Conservation (phyloP, 1,140 invertebrate genomes). For the Bradysia coprophila region DNA sequence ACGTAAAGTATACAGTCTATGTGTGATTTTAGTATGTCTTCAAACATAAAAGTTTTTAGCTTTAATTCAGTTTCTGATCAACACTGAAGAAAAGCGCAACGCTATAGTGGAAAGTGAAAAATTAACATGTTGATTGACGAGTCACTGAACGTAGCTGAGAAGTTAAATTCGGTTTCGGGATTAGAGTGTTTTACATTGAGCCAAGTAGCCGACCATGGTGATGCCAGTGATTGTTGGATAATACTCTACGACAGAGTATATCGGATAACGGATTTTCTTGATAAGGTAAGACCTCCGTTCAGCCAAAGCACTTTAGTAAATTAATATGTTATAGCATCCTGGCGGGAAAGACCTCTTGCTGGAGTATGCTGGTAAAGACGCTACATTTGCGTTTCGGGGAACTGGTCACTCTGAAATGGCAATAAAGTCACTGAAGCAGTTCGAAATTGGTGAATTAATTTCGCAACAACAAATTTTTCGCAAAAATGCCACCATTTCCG, state of each 20-base stretch:
- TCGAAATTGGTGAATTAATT: conserved; percentile 53
- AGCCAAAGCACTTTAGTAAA: background rate
- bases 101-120: no score
- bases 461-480: conserved; percentile 48
- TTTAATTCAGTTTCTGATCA: no score
- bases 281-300: conserved; percentile 35
- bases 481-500: background rate
- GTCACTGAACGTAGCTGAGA: no score
- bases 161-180: no score
- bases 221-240: conserved; percentile 43
- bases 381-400: conserved; percentile 63
- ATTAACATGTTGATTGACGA: no score
- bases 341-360: conserved; percentile 68
- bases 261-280: conserved; percentile 50
- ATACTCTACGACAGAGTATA: conserved; percentile 58
- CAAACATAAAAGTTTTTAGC: no score
- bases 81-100: no score
- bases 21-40: no score
- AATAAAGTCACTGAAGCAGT: conserved; percentile 35
- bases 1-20: no score
- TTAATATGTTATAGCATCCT: conserved; percentile 43
- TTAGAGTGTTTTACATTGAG: no score
- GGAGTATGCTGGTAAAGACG: conserved; percentile 74
- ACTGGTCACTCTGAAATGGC: conserved; percentile 55
- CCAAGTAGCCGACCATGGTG: conserved; percentile 45